Evolutionary conservation across 2,113 vertebrate species (phyloP), one percentile per base, ranked within the genome.

Genomic region (Halcyon malimbica): DNA sequence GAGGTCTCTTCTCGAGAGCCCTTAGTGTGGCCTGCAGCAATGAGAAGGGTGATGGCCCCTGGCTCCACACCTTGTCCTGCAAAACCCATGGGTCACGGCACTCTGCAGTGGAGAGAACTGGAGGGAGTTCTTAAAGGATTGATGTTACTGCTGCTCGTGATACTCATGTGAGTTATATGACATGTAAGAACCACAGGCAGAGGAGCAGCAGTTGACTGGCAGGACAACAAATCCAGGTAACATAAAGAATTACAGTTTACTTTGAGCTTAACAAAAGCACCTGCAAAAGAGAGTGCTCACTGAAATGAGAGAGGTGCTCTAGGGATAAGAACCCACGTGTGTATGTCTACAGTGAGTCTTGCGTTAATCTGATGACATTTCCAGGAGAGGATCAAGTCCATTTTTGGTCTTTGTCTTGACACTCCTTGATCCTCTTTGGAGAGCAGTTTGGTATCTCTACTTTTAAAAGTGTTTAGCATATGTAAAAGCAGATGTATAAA

Each of bases 71-170:
- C 20, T 19, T 1, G 8, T 28, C 18, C 29, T 83, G 51, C 46
- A 48, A 29, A 84, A 46, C 24, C 20, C 1, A 0, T 7, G 31
- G 3, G 6, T 9, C 1, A 0, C 11, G 16, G 12, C 16, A 41
- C 8, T 17, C 24, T 50, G 63, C 18, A 41, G 37, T 20, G n/a
- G n/a, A 53, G 48, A 21, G 29, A 51, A 31, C 19, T 4, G 33
- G 56, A 75, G 24, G 16, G 28, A 35, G 7, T 28, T 57, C 9
- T 10, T 83, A 31, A 17, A 60, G 25, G 21, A n/a, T 24, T 44
- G 7, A 12, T 9, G 3, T 51, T 59, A 3, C 8, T 62, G 62
- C 23, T 71, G 35, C 29, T 35, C 16, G 8, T 67, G 17, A 13
- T 57, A 3, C 63, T 64, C 54, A 15, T 19, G 53, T 9, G 23